Percentiles rank a stretch among this genome's conserved stretches.
Conservation (phyloP, 2,888 invertebrate species). For the Erebia aethiops region DNA sequence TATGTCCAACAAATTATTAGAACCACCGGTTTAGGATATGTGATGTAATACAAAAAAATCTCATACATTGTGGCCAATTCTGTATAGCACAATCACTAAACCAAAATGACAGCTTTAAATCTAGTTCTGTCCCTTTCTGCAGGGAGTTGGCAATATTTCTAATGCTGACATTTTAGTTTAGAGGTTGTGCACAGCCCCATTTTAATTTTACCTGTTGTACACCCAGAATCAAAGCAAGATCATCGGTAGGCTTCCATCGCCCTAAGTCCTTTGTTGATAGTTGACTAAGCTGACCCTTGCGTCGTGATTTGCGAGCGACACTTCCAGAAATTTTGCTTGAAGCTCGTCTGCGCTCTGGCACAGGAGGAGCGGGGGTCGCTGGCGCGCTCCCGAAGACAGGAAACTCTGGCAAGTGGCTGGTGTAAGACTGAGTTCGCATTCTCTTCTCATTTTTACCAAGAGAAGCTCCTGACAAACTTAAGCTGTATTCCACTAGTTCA, state of each 20-base stretch:
- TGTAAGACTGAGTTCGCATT: slow-evolving; percentile 76
- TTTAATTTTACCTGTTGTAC: slow-evolving; percentile 92
- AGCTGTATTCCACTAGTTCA: slow-evolving; percentile 96
- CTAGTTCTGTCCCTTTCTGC: no score
- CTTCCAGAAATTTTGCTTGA: slow-evolving; percentile 72
- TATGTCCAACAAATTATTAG: no score
- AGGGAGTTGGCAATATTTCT: no score
- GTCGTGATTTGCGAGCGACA: slow-evolving; percentile 77
- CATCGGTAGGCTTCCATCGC: slow-evolving; percentile 98
- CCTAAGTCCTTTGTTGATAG: slow-evolving; percentile 93
- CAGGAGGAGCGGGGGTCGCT: slow-evolving; percentile 53
- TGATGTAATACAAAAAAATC: no score
- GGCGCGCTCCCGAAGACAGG: slow-evolving; percentile 50
- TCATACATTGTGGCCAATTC: no score
- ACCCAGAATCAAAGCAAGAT: slow-evolving; percentile 95
- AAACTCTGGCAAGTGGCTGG: slow-evolving; percentile 80
- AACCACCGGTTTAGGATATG: no score
- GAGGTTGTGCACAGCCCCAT: no score
- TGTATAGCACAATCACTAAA: no score
- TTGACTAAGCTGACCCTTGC: slow-evolving; percentile 86
- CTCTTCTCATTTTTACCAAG: slow-evolving; percentile 74
- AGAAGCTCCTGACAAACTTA: slow-evolving; percentile 85
- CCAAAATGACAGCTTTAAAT: no score
- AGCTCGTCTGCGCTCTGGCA: slow-evolving; percentile 60
- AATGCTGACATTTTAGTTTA: no score